These are phyloP conservation scores for Apocrypta bakeri DNA, from an alignment of 1,140 invertebrate species.

Conservation along the genomic window DNA sequence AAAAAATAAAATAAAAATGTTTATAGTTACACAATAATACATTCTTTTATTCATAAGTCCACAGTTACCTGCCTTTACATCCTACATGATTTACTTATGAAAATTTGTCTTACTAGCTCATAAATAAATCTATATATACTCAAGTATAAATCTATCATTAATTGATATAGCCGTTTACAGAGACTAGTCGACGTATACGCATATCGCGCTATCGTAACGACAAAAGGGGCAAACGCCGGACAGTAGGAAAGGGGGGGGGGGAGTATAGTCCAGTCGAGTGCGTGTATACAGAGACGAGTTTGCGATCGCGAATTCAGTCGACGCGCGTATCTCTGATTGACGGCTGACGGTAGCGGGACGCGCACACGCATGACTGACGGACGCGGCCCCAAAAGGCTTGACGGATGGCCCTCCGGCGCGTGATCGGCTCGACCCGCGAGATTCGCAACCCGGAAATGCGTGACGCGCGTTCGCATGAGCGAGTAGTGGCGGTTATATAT, in stretches of 20 bases:
- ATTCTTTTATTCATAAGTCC: too few relatives aligned
- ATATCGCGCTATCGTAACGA: neutral
- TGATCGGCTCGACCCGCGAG: conserved; percentile 39
- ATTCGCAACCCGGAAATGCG: conserved; percentile 51
- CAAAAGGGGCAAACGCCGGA: neutral
- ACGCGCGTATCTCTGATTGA: conserved; percentile 54
- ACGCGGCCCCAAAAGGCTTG: conserved; percentile 55
- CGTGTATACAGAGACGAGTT: neutral
- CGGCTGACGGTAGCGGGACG: conserved; percentile 53
- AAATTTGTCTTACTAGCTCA: too few relatives aligned
- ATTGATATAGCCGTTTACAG: neutral
- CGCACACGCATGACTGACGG: conserved; percentile 51
- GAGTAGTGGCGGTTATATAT: conserved; percentile 16
- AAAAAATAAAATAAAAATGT: too few relatives aligned
- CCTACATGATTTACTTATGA: too few relatives aligned
- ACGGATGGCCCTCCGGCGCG: conserved; percentile 57
- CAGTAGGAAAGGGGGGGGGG: neutral
- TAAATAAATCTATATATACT: too few relatives aligned
- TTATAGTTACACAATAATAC: too few relatives aligned
- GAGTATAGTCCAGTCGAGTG: neutral
- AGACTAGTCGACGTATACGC: neutral
- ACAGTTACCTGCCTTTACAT: too few relatives aligned
- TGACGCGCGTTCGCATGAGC: conserved; percentile 28
- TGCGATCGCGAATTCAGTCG: conserved; percentile 20
- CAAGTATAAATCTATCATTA: neutral